Percentiles rank a stretch among this genome's conserved stretches.
Conservation (phyloP, 2,113 vertebrate species). For the Genyomyrus donnyi region DNA sequence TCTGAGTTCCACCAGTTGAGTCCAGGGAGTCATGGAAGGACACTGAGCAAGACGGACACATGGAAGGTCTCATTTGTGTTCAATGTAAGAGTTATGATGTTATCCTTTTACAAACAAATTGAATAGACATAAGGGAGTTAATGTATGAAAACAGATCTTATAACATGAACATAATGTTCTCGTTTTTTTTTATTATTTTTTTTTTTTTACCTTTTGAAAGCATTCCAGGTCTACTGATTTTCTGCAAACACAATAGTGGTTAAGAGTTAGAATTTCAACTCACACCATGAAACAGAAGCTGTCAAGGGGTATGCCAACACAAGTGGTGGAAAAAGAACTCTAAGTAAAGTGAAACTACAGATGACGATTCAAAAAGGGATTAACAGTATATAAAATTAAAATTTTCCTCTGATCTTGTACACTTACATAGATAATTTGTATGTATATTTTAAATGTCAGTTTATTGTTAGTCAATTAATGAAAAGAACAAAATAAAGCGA, state of each 20-base stretch:
- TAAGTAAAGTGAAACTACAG: not conserved
- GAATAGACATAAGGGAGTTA: not conserved
- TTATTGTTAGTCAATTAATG: no score
- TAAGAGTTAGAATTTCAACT: not conserved
- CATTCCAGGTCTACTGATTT: conserved; percentile 3
- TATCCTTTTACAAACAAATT: not conserved
- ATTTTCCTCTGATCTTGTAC: no score
- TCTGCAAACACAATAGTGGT: not conserved
- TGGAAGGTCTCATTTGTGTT: not conserved
- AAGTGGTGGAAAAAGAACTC: not conserved
- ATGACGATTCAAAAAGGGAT: not conserved
- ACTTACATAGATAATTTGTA: no score
- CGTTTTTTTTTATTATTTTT: not conserved
- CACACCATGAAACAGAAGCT: not conserved
- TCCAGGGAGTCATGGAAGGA: not conserved
- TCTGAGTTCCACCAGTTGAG: not conserved
- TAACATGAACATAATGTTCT: not conserved
- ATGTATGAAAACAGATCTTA: not conserved
- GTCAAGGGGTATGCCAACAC: not conserved
- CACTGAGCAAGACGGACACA: not conserved
- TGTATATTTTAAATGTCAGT: no score
- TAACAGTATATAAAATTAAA: no score
- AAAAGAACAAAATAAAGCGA: no score
- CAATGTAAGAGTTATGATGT: not conserved
- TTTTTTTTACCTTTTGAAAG: not conserved